Percentiles rank a stretch among this genome's conserved stretches.
Conservation (phyloP, 1,140 invertebrate genomes). For the Diorhabda carinulata region DNA sequence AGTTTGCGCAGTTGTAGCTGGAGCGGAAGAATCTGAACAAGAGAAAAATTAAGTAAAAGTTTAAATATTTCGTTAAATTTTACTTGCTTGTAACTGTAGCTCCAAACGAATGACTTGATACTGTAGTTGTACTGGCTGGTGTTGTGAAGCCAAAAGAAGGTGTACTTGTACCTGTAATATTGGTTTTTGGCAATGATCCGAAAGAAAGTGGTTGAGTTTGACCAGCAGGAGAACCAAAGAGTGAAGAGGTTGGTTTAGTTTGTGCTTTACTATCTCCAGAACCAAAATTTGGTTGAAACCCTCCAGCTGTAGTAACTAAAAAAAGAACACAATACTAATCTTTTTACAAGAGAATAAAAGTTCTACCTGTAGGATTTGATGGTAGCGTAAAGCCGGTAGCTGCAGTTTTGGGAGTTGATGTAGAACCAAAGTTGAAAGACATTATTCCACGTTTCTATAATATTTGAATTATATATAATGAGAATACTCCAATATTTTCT, state of each 20-base stretch:
- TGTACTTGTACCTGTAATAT: conserved; percentile 10
- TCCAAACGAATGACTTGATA: conserved; percentile 41
- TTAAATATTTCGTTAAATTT: neutral
- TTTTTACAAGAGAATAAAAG: conserved; percentile 5
- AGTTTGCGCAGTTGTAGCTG: conserved; percentile 30
- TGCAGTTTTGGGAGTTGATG: conserved; percentile 18
- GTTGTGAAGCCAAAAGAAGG: conserved; percentile 19
- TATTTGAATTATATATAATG: neutral
- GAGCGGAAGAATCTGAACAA: neutral
- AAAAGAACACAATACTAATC: neutral
- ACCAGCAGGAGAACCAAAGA: conserved; percentile 11
- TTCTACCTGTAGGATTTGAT: conserved; percentile 25
- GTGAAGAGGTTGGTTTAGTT: conserved; percentile 9
- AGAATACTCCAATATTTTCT: too few species aligned
- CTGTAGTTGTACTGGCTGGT: conserved; percentile 35
- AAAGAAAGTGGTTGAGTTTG: conserved; percentile 12
- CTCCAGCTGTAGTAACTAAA: conserved; percentile 22
- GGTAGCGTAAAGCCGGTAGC: conserved; percentile 27
- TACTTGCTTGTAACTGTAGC: conserved; percentile 22
- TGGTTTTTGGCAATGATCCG: neutral
- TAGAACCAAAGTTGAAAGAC: conserved; percentile 28
- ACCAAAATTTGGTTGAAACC: conserved; percentile 24
- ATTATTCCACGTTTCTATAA: conserved; percentile 16
- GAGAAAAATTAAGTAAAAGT: conserved; percentile 1
- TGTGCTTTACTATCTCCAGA: conserved; percentile 27